Conservation (phyloP, 1,140 invertebrate genomes). For the Uloborus diversus region DNA sequence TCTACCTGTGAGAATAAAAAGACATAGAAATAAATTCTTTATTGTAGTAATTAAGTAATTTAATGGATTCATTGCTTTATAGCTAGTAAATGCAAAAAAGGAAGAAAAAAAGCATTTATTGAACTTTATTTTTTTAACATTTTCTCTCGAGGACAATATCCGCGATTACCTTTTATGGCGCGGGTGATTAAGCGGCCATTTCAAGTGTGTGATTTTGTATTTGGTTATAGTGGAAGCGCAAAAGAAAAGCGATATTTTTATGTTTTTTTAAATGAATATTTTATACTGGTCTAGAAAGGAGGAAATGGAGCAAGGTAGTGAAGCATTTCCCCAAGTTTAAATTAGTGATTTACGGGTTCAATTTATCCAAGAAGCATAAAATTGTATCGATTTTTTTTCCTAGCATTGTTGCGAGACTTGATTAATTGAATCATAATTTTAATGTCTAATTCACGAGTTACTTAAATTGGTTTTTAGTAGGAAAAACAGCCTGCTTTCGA, state of each 20-base stretch:
- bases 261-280: constrained; percentile 31
- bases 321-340: neutral
- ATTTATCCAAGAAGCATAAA: too few relatives aligned
- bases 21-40: constrained; percentile 33
- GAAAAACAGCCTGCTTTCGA: too few relatives aligned
- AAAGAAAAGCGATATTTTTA: neutral
- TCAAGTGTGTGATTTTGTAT: constrained; percentile 50
- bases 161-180: constrained; percentile 44
- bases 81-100: neutral
- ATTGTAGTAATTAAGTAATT: constrained; percentile 55
- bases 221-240: constrained; percentile 9
- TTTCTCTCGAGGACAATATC: constrained; percentile 18
- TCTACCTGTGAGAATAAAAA: constrained; percentile 32
- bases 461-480: too few relatives aligned
- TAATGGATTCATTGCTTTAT: constrained; percentile 46
- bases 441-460: too few relatives aligned
- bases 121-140: too few relatives aligned
- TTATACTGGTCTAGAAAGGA: constrained; percentile 24
- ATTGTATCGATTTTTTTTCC: too few relatives aligned
- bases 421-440: too few relatives aligned
- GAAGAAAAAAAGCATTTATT: constrained; percentile 40
- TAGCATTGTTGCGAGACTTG: too few relatives aligned
- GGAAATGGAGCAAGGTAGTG: neutral
- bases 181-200: constrained; percentile 29
- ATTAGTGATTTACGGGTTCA: neutral